These are phyloP conservation scores for Marcusenius ussheri DNA, from an alignment of 2,113 vertebrate genomes.

Conservation along the genomic window DNA sequence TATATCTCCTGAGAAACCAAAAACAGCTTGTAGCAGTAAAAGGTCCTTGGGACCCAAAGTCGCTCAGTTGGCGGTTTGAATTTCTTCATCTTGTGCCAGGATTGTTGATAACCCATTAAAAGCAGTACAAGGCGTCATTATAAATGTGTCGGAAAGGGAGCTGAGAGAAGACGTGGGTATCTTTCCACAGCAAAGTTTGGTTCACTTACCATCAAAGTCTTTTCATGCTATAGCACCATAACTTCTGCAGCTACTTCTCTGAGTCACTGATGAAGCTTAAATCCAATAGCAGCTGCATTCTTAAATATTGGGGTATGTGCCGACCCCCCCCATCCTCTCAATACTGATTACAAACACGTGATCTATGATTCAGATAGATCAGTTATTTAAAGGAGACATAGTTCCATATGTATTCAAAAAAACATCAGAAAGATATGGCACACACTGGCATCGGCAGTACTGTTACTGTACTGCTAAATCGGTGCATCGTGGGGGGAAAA, in stretches of 20 bases:
- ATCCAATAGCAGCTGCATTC: neutral
- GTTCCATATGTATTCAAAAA: neutral
- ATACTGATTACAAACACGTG: neutral
- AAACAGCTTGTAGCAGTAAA: neutral
- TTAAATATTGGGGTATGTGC: neutral
- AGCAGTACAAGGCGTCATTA: neutral
- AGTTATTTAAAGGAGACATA: neutral
- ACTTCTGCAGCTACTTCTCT: neutral
- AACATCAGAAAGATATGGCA: neutral
- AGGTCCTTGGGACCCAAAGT: neutral
- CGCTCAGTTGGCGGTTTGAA: neutral
- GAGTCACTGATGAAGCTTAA: neutral
- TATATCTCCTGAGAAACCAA: neutral
- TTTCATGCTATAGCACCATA: neutral
- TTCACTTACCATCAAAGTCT: neutral
- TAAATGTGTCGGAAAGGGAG: neutral
- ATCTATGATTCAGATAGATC: neutral
- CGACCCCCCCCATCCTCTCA: too few species aligned
- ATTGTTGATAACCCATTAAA: neutral
- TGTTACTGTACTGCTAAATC: neutral
- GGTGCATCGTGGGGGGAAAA: neutral
- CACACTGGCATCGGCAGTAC: neutral
- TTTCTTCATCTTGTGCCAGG: neutral
- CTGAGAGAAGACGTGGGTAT: neutral
- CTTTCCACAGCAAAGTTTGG: neutral